Evolutionary conservation across 92 coral and sea anemone species (phyloP).

Genomic region (Montipora capitata): DNA sequence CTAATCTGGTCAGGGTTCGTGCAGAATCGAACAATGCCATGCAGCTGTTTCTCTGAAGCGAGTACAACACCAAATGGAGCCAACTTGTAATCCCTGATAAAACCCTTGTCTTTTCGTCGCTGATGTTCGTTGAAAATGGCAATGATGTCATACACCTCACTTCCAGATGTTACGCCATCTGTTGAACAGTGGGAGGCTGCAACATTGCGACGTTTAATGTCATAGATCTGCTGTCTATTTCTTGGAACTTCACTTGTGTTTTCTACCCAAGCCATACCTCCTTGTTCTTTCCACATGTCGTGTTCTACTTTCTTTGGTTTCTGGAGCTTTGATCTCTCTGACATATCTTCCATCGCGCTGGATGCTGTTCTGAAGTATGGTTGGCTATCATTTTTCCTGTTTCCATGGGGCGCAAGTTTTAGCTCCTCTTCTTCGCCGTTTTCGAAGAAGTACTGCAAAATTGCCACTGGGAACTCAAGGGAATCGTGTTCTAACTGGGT

Average conservation of each 20-base stretch:
- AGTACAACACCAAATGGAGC: constrained; percentile 46
- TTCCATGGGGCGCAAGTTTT: constrained; percentile 47
- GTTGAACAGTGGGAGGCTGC: neutral
- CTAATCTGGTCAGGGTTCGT: constrained; percentile 46
- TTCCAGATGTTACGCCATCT: constrained; percentile 10
- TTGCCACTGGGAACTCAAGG: constrained; percentile 48
- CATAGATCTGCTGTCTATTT: constrained; percentile 43
- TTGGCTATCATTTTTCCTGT: constrained; percentile 36
- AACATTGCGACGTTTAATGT: constrained; percentile 17
- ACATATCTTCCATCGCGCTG: constrained; percentile 26
- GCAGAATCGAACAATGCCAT: constrained; percentile 45
- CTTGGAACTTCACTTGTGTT: constrained; percentile 32
- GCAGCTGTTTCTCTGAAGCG: constrained; percentile 40
- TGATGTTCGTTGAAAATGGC: constrained; percentile 48
- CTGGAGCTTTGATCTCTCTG: constrained; percentile 34
- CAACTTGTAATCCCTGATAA: constrained; percentile 38
- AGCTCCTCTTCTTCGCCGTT: constrained; percentile 23
- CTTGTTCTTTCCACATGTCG: constrained; percentile 60
- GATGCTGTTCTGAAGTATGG: constrained; percentile 39
- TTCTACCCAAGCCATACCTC: constrained; percentile 50
- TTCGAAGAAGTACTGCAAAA: constrained; percentile 62
- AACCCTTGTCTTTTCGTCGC: constrained; percentile 39
- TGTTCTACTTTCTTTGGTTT: constrained; percentile 57
- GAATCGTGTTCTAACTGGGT: constrained; percentile 41
- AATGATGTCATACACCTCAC: constrained; percentile 40